Conservation (phyloP, 2,797 vertebrate species). For the Muraenolepis orangiensis region DNA sequence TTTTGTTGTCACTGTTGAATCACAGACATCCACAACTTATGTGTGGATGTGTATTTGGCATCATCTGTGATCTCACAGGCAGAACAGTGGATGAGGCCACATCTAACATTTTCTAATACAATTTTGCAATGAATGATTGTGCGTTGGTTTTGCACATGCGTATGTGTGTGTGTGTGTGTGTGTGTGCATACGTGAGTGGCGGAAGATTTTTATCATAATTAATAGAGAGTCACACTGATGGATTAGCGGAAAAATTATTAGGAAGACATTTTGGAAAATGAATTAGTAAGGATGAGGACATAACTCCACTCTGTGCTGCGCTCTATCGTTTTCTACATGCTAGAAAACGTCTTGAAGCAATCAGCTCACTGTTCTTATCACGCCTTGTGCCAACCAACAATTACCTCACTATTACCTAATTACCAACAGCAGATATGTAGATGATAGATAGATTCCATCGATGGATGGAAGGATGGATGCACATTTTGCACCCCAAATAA, state of each 20-base stretch:
- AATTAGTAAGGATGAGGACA: conserved; percentile 38
- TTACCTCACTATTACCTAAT: conserved; percentile 12
- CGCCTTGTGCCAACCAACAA: background rate
- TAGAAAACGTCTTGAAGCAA: conserved; percentile 36
- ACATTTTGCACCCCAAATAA: background rate
- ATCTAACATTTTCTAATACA: background rate
- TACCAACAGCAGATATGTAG: background rate
- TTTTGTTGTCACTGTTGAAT: background rate
- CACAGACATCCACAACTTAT: background rate
- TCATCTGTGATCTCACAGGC: too few relatives aligned
- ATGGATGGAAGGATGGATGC: background rate
- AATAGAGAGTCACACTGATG: conserved; percentile 24
- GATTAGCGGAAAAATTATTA: conserved; percentile 36
- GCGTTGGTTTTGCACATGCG: too few relatives aligned
- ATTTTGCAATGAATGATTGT: background rate
- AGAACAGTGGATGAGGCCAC: too few relatives aligned
- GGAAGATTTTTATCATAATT: background rate
- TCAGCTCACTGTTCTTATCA: conserved; percentile 30
- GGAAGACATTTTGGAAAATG: conserved; percentile 21
- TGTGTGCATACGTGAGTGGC: background rate
- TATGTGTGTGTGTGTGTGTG: too few relatives aligned
- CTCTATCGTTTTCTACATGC: conserved; percentile 31
- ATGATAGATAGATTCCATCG: background rate
- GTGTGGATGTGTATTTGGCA: too few relatives aligned
- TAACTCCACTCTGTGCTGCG: conserved; percentile 36